phyloP scores from a whole-genome alignment of 2,888 invertebrate species.

The Lomographa bimaculata region DNA sequence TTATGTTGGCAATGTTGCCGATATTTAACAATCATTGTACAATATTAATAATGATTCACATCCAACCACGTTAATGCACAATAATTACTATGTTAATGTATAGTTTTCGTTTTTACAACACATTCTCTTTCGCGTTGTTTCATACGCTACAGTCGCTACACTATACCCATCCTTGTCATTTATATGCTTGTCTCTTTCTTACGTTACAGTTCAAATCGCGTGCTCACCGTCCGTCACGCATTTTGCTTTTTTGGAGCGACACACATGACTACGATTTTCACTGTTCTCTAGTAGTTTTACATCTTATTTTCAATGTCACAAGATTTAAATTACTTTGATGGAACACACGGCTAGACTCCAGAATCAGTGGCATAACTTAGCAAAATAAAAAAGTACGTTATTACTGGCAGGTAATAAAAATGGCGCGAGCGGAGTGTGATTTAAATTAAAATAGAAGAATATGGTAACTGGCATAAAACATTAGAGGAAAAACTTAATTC shows the following conservation, averaged over 20 bases:
- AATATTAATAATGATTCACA: too few species aligned
- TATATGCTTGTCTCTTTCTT: conserved; percentile 28
- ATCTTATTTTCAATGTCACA: conserved; percentile 23
- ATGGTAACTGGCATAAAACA: too few species aligned
- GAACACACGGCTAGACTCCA: conserved; percentile 10
- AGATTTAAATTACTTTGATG: conserved; percentile 11
- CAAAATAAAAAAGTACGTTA: conserved; percentile 5
- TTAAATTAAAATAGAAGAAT: background rate
- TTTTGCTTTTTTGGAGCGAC: conserved; percentile 44
- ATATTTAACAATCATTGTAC: too few species aligned
- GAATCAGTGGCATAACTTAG: conserved; percentile 14
- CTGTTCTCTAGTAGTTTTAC: conserved; percentile 14
- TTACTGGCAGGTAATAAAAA: conserved; percentile 15
- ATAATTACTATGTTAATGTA: conserved; percentile 3
- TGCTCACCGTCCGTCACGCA: conserved; percentile 40
- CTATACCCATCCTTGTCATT: background rate
- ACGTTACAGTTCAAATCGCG: conserved; percentile 27
- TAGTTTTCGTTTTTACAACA: conserved; percentile 21
- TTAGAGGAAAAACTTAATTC: too few species aligned
- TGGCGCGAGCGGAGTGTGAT: conserved; percentile 5
- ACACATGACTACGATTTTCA: conserved; percentile 26
- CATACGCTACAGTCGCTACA: too few species aligned
- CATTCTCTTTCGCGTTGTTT: conserved; percentile 14
- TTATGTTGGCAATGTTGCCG: too few species aligned
- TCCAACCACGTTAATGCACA: too few species aligned